A percentile compares a stretch with the other conserved stretches of the same genome.
Evolutionary conservation across 2,888 invertebrate genomes (phyloP).

Genomic region (Caenorhabditis imperialis): DNA sequence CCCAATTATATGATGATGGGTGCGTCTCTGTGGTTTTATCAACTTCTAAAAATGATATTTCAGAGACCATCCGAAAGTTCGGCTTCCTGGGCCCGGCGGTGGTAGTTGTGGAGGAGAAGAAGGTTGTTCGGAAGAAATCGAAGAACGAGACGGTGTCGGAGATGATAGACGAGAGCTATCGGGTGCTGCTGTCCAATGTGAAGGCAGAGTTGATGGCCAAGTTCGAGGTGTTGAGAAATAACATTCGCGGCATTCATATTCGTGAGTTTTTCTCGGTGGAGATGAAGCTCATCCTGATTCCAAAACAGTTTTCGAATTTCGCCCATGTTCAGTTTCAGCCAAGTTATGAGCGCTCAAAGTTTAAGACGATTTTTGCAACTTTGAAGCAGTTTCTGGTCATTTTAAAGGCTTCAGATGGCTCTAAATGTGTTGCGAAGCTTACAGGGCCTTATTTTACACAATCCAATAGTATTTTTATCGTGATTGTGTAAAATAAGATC

Average conservation of each 20-base stretch:
- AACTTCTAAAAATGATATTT: neutral
- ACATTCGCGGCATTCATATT: neutral
- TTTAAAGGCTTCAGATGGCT: too few species aligned
- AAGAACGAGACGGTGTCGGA: slow-evolving; percentile 16
- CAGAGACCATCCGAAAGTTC: slow-evolving; percentile 30
- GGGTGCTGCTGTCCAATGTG: slow-evolving; percentile 9
- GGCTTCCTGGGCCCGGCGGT: slow-evolving; percentile 11
- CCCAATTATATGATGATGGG: slow-evolving; percentile 35
- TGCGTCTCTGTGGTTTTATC: neutral
- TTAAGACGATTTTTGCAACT: too few species aligned
- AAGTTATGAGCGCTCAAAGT: too few species aligned
- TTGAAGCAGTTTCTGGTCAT: too few species aligned
- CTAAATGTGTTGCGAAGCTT: too few species aligned
- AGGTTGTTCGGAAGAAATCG: neutral
- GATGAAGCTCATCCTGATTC: too few species aligned
- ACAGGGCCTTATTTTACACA: neutral
- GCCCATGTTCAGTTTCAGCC: too few species aligned
- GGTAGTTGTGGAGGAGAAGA: neutral
- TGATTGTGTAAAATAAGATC: too few species aligned
- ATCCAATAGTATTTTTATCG: neutral
- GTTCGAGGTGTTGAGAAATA: slow-evolving; percentile 19
- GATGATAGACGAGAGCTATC: slow-evolving; percentile 23
- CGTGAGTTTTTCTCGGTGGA: too few species aligned
- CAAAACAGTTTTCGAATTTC: too few species aligned
- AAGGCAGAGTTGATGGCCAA: slow-evolving; percentile 20